Base-by-base conservation (phyloP, 2,888 invertebrate genomes). In the Phoenoteleia sp. region DNA sequence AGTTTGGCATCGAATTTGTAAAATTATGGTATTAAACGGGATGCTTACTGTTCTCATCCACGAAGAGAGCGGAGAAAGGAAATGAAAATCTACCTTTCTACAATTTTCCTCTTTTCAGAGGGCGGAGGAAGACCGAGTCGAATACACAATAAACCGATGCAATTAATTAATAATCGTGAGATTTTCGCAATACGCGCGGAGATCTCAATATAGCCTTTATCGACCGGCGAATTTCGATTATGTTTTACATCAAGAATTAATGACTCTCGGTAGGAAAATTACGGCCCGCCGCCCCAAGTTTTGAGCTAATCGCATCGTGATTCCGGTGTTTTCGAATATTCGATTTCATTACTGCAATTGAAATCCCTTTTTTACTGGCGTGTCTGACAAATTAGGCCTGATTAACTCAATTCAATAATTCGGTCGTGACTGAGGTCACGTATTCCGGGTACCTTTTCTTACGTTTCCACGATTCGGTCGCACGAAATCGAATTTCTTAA, bases 271-370 rank as follows among this genome's bases (percentile, higher is more conserved):
- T n/a, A n/a, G 11, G 47, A 21, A 47, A 47, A 47, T 21, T 47
- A 21, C 21, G 5, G 33, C 33, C 11, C n/a, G n/a, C n/a, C n/a
- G n/a, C n/a, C n/a, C n/a, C n/a, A n/a, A n/a, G n/a, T n/a, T 47
- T 47, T 21, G 5, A 47, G 11, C 21, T 47, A 17, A 17, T 47
- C 47, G 11, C 21, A 6, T 9, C 47, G 21, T 21, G 47, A 47
- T 21, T 4, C 21, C 33, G 33, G 33, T 11, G 15, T 67, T 67
- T 52, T 33, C 42, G 49, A 66, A 49, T 27, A 39, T 39, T 52
- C 67, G 67, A 67, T 67, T 67, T 67, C 52, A 54, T 67, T 67
- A 39, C 54, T 25, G 67, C 39, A 54, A 67, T 54, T 67, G 49
- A 54, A 54, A 67, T n/a, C 47, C 36, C 21, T 49, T 67, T 67